Evolutionary conservation across 2,113 vertebrate genomes (phyloP).

Genomic region (Drymodes brunneopygia): DNA sequence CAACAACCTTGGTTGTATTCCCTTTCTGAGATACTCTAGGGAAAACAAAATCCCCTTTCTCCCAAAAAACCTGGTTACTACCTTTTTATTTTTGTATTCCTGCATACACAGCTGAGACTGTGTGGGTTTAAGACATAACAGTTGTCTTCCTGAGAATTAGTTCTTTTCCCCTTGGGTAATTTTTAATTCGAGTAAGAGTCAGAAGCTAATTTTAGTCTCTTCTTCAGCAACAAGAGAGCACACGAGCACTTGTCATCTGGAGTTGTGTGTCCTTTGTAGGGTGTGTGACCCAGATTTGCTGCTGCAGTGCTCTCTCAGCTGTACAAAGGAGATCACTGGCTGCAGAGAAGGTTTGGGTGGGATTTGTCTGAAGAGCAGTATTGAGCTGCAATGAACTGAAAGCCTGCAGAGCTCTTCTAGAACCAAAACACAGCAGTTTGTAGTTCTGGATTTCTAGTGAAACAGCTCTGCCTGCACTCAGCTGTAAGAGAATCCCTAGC

Average conservation of each 20-base stretch:
- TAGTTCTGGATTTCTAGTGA: not conserved
- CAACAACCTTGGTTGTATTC: fast-evolving
- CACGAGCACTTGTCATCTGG: not conserved
- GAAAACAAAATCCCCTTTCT: not conserved
- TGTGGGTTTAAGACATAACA: not conserved
- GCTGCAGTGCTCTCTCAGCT: not conserved
- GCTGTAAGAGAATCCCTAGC: not conserved
- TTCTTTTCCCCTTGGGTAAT: slow-evolving; percentile 22
- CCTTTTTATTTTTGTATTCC: not conserved
- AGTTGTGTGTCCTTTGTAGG: slow-evolving; percentile 17
- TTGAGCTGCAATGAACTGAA: fast-evolving
- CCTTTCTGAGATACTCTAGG: not conserved
- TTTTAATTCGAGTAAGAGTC: slow-evolving; percentile 13
- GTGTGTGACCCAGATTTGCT: slow-evolving; percentile 44
- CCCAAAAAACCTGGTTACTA: not conserved
- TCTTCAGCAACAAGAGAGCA: not conserved
- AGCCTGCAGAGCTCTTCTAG: slow-evolving; percentile 16
- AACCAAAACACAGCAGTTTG: not conserved
- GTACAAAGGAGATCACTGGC: not conserved
- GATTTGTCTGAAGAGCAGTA: not conserved
- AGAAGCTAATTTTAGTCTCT: slow-evolving; percentile 48
- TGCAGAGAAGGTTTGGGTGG: not conserved
- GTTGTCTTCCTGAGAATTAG: slow-evolving; percentile 7
- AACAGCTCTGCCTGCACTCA: not conserved
- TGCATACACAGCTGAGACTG: not conserved